A percentile compares a stretch with the other conserved stretches of the same genome.
These are phyloP conservation scores for Falco cherrug DNA, from an alignment of 2,797 vertebrate species.

Conservation along the genomic window DNA sequence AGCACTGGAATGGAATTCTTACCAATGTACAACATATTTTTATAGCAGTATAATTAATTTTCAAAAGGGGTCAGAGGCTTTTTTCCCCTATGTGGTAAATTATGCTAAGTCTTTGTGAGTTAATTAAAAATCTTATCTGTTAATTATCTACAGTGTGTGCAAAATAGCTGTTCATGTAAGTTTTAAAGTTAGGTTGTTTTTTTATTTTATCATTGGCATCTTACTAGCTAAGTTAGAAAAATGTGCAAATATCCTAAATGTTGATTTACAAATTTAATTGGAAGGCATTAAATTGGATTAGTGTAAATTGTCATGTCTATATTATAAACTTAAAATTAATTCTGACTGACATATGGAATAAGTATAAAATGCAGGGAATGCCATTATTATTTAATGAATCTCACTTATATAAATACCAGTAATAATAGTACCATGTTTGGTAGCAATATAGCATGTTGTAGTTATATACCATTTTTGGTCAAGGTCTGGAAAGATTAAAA, in stretches of 20 bases:
- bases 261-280: not conserved
- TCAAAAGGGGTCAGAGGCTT: not conserved
- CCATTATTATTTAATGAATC: not conserved
- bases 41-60: not conserved
- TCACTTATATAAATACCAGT: not conserved
- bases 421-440: not conserved
- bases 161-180: not conserved
- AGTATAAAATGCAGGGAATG: not conserved
- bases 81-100: not conserved
- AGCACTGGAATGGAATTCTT: not conserved
- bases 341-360: not conserved
- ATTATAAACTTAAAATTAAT: not conserved
- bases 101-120: not conserved
- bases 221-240: not conserved
- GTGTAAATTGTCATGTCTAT: not conserved
- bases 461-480: not conserved
- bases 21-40: not conserved
- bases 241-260: not conserved
- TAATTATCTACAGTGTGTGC: not conserved
- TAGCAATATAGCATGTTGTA: not conserved
- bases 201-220: not conserved
- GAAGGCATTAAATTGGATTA: not conserved
- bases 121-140: slow-evolving; percentile 53
- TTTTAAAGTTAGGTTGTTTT: not conserved
- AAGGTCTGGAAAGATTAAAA: not conserved